Base-by-base conservation (phyloP, 2,888 invertebrate species). In the Cactoblastis cactorum region DNA sequence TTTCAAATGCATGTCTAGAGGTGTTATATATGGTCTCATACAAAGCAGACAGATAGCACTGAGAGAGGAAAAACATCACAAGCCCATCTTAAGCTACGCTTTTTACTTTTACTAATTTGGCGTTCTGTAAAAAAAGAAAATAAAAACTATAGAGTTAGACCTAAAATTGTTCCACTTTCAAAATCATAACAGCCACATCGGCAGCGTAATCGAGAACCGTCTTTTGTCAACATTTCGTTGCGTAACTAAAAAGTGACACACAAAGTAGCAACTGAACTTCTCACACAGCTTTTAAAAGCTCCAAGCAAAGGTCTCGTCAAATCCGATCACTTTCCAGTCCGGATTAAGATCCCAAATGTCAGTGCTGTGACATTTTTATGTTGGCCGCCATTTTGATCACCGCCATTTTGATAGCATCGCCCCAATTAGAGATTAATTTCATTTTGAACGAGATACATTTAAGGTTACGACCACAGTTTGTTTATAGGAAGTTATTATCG, bases 341-440 rank as follows among this genome's bases (percentile, higher is more conserved):
- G 83, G 87, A 84, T 88, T 89, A 86, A 79, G 72, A 74, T 74
- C 75, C 79, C 65, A 88, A 88, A 89, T 88, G 87, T 88, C 88
- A 86, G 74, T 73, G 78, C 75, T 76, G 68, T 86, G 88, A 86
- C 88, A 88, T 88, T 89, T 85, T 89, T 88, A 87, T 85, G 76
- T 75, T 66, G 77, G 63, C 70, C 77, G 83, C 85, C 86, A 84
- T 86, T 84, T 85, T 72, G 87, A 86, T 87, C 68, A 85, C 83
- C 87, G 64, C 65, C 69, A n/a, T 86, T 84, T 85, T 72, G 87
- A 86, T 87, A 81, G 62, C 68, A 85, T 84, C 87, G 64, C 65
- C 69, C 80, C 86, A 87, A 87, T 88, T 87, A 86, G 75, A 82
- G 77, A 84, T 84, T 83, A 83, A 83, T 83, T 80, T 77, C 69